Evolutionary conservation across 1,140 invertebrate species (phyloP).

Genomic region (Ceratoteleas bidentatus): DNA sequence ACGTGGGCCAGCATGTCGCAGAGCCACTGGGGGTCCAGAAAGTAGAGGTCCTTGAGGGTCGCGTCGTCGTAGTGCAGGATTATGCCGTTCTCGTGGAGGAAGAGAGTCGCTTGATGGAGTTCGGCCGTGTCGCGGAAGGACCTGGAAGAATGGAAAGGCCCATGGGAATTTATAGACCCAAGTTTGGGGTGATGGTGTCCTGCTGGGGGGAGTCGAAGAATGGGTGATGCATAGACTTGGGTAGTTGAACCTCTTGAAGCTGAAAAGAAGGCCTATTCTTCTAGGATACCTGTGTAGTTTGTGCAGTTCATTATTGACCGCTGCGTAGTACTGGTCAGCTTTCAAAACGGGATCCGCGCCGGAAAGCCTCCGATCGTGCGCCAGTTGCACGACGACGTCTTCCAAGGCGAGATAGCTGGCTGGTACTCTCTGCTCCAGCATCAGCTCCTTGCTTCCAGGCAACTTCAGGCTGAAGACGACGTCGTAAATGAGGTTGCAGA

Average conservation of each 20-base stretch:
- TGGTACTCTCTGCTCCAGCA: conserved; percentile 97
- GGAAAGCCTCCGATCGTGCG: conserved; percentile 85
- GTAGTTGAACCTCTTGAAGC: no score
- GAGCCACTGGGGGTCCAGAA: conserved; percentile 98
- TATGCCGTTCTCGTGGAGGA: conserved; percentile 98
- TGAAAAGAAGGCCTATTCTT: no score
- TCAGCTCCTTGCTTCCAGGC: conserved; percentile 94
- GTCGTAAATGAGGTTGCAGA: conserved; percentile 97
- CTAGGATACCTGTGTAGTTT: conserved; percentile 82
- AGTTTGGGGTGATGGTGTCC: no score
- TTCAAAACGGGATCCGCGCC: conserved; percentile 93
- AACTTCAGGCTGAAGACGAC: conserved; percentile 94
- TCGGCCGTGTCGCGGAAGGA: conserved; percentile 94
- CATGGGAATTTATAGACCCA: no score
- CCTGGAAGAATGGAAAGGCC: conserved; percentile 68
- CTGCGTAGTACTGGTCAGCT: conserved; percentile 90
- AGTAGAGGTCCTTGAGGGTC: conserved; percentile 96
- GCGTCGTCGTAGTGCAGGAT: conserved; percentile 99
- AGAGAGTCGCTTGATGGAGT: conserved; percentile 96
- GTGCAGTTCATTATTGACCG: conserved; percentile 87
- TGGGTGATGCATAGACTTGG: no score
- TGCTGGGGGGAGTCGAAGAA: no score
- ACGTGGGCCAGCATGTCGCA: conserved; percentile 98
- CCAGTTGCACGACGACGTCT: conserved; percentile 92
- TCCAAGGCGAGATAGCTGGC: conserved; percentile 97